phyloP scores from a whole-genome alignment of 2,797 vertebrate genomes.

The Babyrousa celebensis region DNA sequence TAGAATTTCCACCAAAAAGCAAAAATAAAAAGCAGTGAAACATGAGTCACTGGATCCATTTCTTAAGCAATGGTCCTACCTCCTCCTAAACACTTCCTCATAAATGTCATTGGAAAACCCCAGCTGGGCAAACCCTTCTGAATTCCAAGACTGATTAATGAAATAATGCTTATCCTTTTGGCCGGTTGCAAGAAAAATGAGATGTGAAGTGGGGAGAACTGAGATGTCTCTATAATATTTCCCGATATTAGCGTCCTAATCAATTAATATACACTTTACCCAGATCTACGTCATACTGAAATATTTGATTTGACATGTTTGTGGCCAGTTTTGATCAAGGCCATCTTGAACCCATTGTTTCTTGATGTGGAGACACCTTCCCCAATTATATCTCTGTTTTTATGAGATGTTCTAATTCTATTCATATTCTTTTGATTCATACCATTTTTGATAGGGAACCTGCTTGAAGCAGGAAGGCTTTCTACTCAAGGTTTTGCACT shows the following conservation, averaged over 20 bases:
- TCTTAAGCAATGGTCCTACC: background rate
- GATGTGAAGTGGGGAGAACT: background rate
- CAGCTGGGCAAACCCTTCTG: background rate
- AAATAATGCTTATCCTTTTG: slow-evolving; percentile 10
- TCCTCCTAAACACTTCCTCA: background rate
- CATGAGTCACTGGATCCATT: background rate
- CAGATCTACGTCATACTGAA: background rate
- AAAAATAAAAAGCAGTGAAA: background rate
- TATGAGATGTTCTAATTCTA: background rate
- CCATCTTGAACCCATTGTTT: background rate
- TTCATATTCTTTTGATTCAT: background rate
- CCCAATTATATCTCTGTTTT: background rate
- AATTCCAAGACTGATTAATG: background rate
- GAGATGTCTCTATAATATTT: background rate
- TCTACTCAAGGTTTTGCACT: background rate
- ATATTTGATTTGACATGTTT: background rate
- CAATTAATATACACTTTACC: background rate
- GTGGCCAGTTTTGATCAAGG: background rate
- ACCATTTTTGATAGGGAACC: background rate
- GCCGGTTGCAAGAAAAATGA: slow-evolving; percentile 30
- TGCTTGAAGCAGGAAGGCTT: background rate
- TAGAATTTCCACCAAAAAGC: background rate
- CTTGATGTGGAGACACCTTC: background rate
- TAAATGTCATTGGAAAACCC: background rate
- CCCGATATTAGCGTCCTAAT: background rate